These are phyloP conservation scores for Pseudeuparius sepicola DNA, from an alignment of 2,888 invertebrate species.

Conservation along the genomic window DNA sequence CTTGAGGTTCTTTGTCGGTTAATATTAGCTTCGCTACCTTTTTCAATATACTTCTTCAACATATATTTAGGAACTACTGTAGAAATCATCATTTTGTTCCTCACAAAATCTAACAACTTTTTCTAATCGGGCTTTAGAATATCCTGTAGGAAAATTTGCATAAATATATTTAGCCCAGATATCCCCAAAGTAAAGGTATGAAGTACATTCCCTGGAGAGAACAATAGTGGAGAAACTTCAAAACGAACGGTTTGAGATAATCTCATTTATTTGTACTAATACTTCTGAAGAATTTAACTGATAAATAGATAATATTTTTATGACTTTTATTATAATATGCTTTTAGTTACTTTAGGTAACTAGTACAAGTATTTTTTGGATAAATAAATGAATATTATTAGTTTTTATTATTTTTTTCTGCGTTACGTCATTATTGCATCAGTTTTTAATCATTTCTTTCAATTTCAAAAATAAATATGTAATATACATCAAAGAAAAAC, in stretches of 20 bases:
- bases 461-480: constrained; percentile 7
- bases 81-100: no score
- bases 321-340: constrained; percentile 1
- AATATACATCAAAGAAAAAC: constrained; percentile 5
- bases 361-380: constrained; percentile 1
- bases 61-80: no score
- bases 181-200: no score
- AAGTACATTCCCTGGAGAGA: background rate
- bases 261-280: constrained; percentile 4
- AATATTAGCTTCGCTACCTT: no score
- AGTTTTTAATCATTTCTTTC: background rate
- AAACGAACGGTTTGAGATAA: constrained; percentile 5
- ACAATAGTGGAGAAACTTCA: constrained; percentile 4
- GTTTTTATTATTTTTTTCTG: constrained; percentile 3
- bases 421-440: constrained; percentile 5
- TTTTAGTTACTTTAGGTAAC: background rate
- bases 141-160: no score
- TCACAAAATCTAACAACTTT: no score
- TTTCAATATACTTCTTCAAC: no score
- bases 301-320: constrained; percentile 1
- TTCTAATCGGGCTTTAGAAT: no score
- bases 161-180: no score
- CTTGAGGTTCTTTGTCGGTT: no score
- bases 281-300: constrained; percentile 3
- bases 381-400: no score